Percentiles rank a stretch among this genome's conserved stretches.
Conservation (phyloP, 2,888 invertebrate species). For the Timema cristinae region DNA sequence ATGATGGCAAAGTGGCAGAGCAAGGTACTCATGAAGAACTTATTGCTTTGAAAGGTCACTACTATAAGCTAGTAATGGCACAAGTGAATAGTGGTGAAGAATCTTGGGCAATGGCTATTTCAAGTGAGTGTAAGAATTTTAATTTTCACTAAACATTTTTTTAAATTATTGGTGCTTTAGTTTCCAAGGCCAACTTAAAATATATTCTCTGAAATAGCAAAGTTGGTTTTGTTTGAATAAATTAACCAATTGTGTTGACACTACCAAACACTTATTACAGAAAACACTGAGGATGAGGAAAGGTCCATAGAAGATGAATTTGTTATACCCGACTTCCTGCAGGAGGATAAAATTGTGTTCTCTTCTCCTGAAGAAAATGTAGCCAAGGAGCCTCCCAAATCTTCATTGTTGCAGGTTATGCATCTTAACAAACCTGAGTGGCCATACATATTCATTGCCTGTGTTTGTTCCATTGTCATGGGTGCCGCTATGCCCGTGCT, state of each 20-base stretch:
- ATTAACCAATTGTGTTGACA: too few relatives aligned
- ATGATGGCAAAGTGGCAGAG: constrained; percentile 64
- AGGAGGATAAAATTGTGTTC: too few relatives aligned
- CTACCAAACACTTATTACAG: too few relatives aligned
- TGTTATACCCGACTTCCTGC: too few relatives aligned
- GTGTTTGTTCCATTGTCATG: constrained; percentile 58
- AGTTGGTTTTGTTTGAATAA: too few relatives aligned
- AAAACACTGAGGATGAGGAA: too few relatives aligned
- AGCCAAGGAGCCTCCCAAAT: constrained; percentile 34
- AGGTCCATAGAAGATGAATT: too few relatives aligned
- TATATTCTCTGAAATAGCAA: too few relatives aligned
- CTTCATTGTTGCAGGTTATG: constrained; percentile 16
- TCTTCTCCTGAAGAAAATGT: too few relatives aligned
- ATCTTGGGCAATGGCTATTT: not conserved
- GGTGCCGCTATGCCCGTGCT: constrained; percentile 71
- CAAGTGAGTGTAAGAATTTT: not conserved
- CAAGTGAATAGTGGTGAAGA: constrained; percentile 33
- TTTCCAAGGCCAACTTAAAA: too few relatives aligned
- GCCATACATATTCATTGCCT: constrained; percentile 59
- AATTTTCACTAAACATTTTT: not conserved
- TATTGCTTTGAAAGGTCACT: constrained; percentile 61
- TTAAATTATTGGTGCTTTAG: not conserved
- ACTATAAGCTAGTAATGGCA: constrained; percentile 65
- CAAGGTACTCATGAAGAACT: constrained; percentile 65
- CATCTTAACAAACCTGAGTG: constrained; percentile 62